Percentiles rank a stretch among this genome's conserved stretches.
Conservation (phyloP, 1,140 invertebrate species). For the Ptiloglossa arizonensis region DNA sequence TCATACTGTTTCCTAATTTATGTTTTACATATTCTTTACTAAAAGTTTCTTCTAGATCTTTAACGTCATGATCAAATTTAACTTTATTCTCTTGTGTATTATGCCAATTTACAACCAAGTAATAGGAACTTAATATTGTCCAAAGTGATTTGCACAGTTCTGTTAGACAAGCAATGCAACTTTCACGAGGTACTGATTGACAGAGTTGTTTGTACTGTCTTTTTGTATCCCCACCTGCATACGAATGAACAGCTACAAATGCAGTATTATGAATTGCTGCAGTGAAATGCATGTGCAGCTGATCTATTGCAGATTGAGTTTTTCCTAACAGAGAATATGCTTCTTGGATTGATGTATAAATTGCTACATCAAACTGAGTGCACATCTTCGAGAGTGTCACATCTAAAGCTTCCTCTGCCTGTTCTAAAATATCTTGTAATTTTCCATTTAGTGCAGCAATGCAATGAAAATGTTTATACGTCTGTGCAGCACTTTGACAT, state of each 20-base stretch:
- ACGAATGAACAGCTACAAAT: conserved; percentile 88
- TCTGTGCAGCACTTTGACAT: conserved; percentile 91
- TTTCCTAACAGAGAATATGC: conserved; percentile 94
- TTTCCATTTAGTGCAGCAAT: conserved; percentile 93
- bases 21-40: conserved; percentile 91
- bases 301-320: conserved; percentile 95
- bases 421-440: conserved; percentile 94
- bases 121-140: conserved; percentile 91
- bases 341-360: conserved; percentile 90
- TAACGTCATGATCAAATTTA: conserved; percentile 57
- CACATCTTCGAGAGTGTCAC: conserved; percentile 91
- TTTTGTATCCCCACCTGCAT: conserved; percentile 86
- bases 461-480: conserved; percentile 92
- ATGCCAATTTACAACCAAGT: conserved; percentile 92
- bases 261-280: conserved; percentile 96
- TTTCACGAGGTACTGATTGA: conserved; percentile 88
- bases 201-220: conserved; percentile 91
- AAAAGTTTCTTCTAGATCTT: conserved; percentile 85
- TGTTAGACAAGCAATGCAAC: conserved; percentile 90
- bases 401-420: conserved; percentile 96
- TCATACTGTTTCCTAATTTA: conserved; percentile 93
- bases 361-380: conserved; percentile 87
- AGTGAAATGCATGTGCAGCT: conserved; percentile 96
- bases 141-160: conserved; percentile 92
- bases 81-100: conserved; percentile 81